Conservation (phyloP, 1,140 invertebrate species). For the Carposina sasakii region DNA sequence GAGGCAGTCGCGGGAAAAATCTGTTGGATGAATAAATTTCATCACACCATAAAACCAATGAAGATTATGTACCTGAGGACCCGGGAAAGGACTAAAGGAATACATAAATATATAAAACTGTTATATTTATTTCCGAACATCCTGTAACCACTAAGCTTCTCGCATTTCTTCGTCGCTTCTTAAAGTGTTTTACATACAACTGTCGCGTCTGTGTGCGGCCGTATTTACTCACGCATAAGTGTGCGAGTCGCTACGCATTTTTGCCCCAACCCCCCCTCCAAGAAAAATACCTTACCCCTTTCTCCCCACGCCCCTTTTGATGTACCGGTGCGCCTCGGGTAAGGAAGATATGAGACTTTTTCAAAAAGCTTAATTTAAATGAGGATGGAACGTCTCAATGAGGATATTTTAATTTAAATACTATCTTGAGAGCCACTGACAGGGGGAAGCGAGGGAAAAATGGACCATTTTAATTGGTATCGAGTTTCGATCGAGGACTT, state of each 20-base stretch:
- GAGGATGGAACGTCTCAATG: constrained; percentile 64
- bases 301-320: constrained; percentile 58
- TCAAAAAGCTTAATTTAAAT: constrained; percentile 73
- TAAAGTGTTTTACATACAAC: constrained; percentile 72
- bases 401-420: constrained; percentile 69
- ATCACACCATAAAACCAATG: too few relatives aligned
- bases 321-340: constrained; percentile 64
- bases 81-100: too few relatives aligned
- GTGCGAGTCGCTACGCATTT: constrained; percentile 66
- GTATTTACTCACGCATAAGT: constrained; percentile 65
- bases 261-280: constrained; percentile 48
- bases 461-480: constrained; percentile 66
- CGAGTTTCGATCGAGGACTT: constrained; percentile 65
- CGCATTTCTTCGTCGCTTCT: constrained; percentile 72
- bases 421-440: constrained; percentile 53
- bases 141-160: constrained; percentile 64
- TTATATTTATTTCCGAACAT: constrained; percentile 32
- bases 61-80: too few relatives aligned
- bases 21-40: too few relatives aligned
- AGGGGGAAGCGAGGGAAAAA: constrained; percentile 41
- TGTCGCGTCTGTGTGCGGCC: constrained; percentile 51
- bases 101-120: too few relatives aligned
- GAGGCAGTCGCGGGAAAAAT: too few relatives aligned
- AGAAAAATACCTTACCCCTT: constrained; percentile 70
- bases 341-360: constrained; percentile 72